Evolutionary conservation across 2,888 invertebrate species (phyloP).

Genomic region (Melanchra persicariae): DNA sequence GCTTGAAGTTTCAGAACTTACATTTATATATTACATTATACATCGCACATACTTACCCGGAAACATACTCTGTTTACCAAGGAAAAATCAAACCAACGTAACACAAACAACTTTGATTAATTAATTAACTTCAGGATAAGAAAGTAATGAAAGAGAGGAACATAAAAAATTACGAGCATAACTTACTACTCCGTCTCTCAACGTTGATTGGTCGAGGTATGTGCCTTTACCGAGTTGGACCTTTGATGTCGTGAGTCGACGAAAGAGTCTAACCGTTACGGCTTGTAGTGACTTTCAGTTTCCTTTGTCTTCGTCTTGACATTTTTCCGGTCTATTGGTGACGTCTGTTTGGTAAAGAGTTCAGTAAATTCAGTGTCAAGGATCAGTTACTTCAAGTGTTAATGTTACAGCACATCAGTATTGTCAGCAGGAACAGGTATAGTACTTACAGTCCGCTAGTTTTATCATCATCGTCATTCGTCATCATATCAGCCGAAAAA

Average conservation of each 20-base stretch:
- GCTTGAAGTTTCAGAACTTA: background rate
- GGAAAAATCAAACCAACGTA: conserved; percentile 4
- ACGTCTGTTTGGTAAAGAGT: conserved; percentile 11
- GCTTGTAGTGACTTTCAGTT: conserved; percentile 49
- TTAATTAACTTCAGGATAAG: conserved; percentile 45
- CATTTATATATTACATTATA: background rate
- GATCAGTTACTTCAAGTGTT: background rate
- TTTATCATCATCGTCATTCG: no score
- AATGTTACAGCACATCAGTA: background rate
- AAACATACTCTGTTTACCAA: conserved; percentile 28
- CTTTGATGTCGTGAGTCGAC: conserved; percentile 49
- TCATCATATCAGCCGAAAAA: background rate
- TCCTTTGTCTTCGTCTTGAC: conserved; percentile 39
- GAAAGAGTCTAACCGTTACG: conserved; percentile 27
- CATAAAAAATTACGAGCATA: conserved; percentile 48
- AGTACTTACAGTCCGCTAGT: no score
- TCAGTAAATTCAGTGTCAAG: background rate
- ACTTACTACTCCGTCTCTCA: conserved; percentile 27
- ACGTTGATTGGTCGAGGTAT: conserved; percentile 34
- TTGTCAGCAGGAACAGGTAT: background rate
- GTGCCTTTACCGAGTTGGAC: background rate
- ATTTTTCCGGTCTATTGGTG: conserved; percentile 42
- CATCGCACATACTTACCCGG: background rate
- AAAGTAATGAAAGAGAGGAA: conserved; percentile 32
- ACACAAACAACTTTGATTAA: conserved; percentile 52